Conservation (phyloP, 64 coral and sea anemone genomes). For the Hydrozoanthus tunicans region DNA sequence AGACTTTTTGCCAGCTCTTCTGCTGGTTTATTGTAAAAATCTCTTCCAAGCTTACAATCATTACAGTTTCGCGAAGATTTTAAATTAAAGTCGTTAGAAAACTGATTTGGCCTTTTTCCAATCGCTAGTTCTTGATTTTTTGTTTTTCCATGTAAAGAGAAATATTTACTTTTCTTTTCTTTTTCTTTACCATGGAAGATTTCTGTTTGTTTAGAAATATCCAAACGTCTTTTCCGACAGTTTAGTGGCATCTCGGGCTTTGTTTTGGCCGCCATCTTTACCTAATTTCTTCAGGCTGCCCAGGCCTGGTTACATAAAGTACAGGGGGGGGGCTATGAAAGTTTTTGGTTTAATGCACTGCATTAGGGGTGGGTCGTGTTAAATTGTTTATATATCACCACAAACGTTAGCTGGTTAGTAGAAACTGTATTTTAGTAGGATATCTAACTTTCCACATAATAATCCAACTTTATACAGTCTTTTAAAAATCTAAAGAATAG, state of each 20-base stretch:
- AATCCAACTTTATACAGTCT: too few species aligned
- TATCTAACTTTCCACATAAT: too few species aligned
- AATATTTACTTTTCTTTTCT: conserved; percentile 37
- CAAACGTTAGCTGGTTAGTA: too few species aligned
- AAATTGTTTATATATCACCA: too few species aligned
- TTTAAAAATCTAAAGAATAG: too few species aligned
- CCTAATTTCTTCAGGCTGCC: too few species aligned
- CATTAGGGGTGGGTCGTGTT: too few species aligned
- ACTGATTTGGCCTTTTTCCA: not conserved
- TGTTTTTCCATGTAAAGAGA: not conserved
- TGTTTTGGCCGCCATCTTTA: conserved; percentile 50
- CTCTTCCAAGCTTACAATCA: conserved; percentile 29
- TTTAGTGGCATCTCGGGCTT: not conserved
- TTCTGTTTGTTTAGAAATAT: not conserved
- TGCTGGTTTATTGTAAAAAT: conserved; percentile 73
- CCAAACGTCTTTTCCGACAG: conserved; percentile 11
- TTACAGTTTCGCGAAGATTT: not conserved
- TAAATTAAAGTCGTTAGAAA: not conserved
- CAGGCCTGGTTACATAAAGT: too few species aligned
- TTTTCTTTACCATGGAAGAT: not conserved
- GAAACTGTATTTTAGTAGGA: too few species aligned
- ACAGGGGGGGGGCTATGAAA: too few species aligned
- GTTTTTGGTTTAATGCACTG: too few species aligned
- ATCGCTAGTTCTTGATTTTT: not conserved
- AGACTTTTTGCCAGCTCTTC: conserved; percentile 75